Evolutionary conservation across 2,797 vertebrate species (phyloP).

Genomic region (Ctenopoma kingsleyae): DNA sequence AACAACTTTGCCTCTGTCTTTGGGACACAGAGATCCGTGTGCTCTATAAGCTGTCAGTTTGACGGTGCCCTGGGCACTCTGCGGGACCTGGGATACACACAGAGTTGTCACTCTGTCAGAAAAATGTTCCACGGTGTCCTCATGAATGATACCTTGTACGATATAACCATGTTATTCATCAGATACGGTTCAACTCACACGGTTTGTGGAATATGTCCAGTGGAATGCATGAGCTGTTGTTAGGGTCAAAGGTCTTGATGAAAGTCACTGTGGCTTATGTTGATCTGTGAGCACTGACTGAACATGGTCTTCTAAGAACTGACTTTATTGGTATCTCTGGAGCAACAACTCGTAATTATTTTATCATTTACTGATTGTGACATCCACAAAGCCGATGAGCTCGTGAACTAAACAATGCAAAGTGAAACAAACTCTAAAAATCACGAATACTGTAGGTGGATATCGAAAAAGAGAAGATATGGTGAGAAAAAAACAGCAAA

Average conservation of each 20-base stretch:
- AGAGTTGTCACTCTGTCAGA: conserved; percentile 77
- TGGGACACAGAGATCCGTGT: conserved; percentile 42
- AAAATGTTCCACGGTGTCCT: conserved; percentile 53
- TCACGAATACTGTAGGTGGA: conserved; percentile 1
- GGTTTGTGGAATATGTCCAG: conserved; percentile 48
- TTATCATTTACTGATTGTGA: conserved; percentile 6
- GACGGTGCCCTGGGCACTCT: conserved; percentile 52
- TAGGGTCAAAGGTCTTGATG: conserved; percentile 51
- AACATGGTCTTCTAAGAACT: conserved; percentile 10
- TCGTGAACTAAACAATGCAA: not conserved
- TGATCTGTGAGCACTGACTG: conserved; percentile 20
- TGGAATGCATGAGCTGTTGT: conserved; percentile 26
- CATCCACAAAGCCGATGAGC: conserved; percentile 2
- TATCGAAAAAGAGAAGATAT: conserved; percentile 13
- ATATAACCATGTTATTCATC: conserved; percentile 61
- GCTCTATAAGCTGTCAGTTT: conserved; percentile 70
- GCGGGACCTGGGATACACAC: conserved; percentile 57
- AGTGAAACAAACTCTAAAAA: conserved; percentile 18
- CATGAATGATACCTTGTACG: conserved; percentile 31
- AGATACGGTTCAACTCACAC: conserved; percentile 62
- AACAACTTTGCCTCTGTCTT: conserved; percentile 57
- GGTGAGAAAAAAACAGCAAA: not conserved
- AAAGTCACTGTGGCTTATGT: conserved; percentile 36
- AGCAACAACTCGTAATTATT: conserved; percentile 2
- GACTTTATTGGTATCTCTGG: not conserved